These are phyloP conservation scores for Trichonephila inaurata DNA, from an alignment of 1,140 invertebrate genomes.

Conservation along the genomic window DNA sequence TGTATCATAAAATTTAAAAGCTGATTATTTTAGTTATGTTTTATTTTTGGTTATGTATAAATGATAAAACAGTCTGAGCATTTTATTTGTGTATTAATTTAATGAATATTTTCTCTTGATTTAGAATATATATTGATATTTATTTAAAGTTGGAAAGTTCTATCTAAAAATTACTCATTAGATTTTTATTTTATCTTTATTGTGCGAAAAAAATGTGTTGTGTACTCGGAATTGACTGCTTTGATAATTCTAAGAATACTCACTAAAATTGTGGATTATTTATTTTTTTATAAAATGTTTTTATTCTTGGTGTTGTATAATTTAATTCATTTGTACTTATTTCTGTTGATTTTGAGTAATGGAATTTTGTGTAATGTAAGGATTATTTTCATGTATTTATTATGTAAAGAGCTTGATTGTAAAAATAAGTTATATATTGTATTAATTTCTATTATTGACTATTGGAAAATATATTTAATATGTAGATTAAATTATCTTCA, in stretches of 20 bases:
- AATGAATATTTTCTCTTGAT: no score
- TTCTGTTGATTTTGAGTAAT: neutral
- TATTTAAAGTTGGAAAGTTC: no score
- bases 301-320: neutral
- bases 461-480: neutral
- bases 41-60: no score
- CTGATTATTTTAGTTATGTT: no score
- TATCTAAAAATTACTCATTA: no score
- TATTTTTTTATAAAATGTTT: conserved; percentile 1
- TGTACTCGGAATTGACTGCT: no score
- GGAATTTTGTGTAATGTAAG: neutral
- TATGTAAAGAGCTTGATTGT: neutral
- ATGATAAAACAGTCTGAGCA: no score
- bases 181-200: no score
- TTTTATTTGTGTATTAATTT: no score
- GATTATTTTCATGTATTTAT: conserved; percentile 15
- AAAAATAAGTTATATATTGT: neutral
- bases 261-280: neutral
- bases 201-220: no score
- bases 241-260: neutral
- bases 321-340: neutral
- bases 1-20: no score
- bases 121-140: no score
- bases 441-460: neutral
- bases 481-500: neutral